A percentile compares a stretch with the other conserved stretches of the same genome.
Conservation (phyloP, 1,140 invertebrate genomes). For the Epicauta chinensis region DNA sequence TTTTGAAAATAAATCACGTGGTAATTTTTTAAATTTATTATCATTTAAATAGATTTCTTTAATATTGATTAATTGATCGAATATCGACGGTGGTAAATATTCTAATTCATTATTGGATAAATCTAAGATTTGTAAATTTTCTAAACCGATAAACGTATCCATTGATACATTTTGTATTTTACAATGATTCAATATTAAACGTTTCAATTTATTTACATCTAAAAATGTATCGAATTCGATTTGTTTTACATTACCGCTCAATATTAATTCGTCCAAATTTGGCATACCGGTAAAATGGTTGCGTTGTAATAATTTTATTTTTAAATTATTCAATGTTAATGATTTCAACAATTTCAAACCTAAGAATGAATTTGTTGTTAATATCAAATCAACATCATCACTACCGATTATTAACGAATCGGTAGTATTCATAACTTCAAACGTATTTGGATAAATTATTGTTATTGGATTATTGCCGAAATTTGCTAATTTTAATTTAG, state of each 20-base stretch:
- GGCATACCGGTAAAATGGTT: conserved; percentile 56
- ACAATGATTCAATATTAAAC: conserved; percentile 55
- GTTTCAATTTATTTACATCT: conserved; percentile 51
- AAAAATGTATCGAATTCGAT: conserved; percentile 64
- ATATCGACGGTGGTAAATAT: conserved; percentile 53
- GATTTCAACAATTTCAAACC: conserved; percentile 50
- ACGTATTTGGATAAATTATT: conserved; percentile 60
- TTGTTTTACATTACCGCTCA: conserved; percentile 50
- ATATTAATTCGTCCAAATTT: conserved; percentile 46
- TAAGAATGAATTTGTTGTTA: conserved; percentile 56
- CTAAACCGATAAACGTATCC: conserved; percentile 60
- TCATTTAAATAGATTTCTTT: conserved; percentile 55
- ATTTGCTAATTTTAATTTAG: conserved; percentile 53
- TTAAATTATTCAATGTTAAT: conserved; percentile 52
- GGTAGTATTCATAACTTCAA: conserved; percentile 65
- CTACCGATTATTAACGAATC: conserved; percentile 54
- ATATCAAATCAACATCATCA: conserved; percentile 45
- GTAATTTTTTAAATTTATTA: conserved; percentile 53
- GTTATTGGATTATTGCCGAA: conserved; percentile 61
- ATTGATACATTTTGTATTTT: conserved; percentile 57
- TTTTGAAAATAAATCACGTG: conserved; percentile 50
- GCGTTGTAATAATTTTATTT: conserved; percentile 51
- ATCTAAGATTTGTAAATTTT: conserved; percentile 53
- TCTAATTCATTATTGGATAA: conserved; percentile 56
- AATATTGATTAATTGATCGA: conserved; percentile 54